phyloP scores from a whole-genome alignment of 2,113 vertebrate genomes.

The Oncorhynchus keta region DNA sequence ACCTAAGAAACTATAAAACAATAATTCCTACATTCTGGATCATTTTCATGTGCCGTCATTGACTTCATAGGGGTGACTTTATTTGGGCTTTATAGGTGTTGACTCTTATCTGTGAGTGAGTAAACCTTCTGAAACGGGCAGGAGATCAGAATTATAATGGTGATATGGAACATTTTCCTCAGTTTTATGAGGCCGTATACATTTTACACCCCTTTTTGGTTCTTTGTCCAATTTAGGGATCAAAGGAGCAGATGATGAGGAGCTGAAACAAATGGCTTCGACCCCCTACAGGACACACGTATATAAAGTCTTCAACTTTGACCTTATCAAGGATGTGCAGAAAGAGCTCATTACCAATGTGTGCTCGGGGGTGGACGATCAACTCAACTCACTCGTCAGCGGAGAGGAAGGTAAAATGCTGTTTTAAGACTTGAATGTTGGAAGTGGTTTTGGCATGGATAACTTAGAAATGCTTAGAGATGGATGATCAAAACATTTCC shows the following conservation, averaged over 20 bases:
- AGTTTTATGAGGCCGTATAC: conserved; percentile 1
- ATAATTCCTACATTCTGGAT: conserved; percentile 13
- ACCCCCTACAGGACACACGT: conserved; percentile 82
- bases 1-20: conserved; percentile 4
- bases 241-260: conserved; percentile 85
- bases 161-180: conserved; percentile 11
- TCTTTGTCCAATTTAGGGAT: conserved; percentile 72
- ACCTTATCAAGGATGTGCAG: conserved; percentile 83
- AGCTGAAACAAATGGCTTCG: conserved; percentile 88
- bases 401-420: conserved; percentile 86
- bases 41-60: conserved; percentile 17
- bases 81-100: conserved; percentile 30
- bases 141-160: conserved; percentile 10
- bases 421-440: neutral
- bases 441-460: neutral
- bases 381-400: conserved; percentile 82
- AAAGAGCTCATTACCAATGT: conserved; percentile 83
- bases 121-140: conserved; percentile 24
- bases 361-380: conserved; percentile 87
- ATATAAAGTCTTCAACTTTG: conserved; percentile 82
- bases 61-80: conserved; percentile 28
- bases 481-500: neutral
- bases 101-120: conserved; percentile 24
- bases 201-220: conserved; percentile 2
- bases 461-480: neutral